These are phyloP conservation scores for Elymnias hypermnestra DNA, from an alignment of 1,140 invertebrate species.

Conservation along the genomic window DNA sequence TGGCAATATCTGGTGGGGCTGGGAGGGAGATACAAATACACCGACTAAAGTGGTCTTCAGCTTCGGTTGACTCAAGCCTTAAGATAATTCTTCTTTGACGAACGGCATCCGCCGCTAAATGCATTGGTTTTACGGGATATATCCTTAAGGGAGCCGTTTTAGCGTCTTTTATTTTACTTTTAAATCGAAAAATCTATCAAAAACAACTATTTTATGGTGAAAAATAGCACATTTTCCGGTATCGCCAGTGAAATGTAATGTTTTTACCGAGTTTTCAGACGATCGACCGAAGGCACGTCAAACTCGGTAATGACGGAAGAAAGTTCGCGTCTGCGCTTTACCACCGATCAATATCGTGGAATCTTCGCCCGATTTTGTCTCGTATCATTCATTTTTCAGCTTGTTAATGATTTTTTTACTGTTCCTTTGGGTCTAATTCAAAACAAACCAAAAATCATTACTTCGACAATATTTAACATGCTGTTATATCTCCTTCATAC, in stretches of 20 bases:
- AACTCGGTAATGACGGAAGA: constrained; percentile 7
- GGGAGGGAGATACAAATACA: constrained; percentile 32
- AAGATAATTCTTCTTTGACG: constrained; percentile 25
- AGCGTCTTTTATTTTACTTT: constrained; percentile 23
- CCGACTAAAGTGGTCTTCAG: constrained; percentile 51
- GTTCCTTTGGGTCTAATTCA: too few species aligned
- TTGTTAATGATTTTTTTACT: too few species aligned
- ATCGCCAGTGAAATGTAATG: background rate
- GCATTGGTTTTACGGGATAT: constrained; percentile 49
- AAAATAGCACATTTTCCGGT: constrained; percentile 14
- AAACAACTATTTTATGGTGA: constrained; percentile 10
- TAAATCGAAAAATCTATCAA: constrained; percentile 14
- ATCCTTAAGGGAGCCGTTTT: constrained; percentile 46
- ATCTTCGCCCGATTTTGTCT: background rate
- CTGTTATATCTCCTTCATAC: too few species aligned
- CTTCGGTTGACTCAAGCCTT: constrained; percentile 55
- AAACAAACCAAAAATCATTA: too few species aligned
- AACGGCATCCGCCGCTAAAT: constrained; percentile 53
- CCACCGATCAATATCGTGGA: background rate
- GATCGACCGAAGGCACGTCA: constrained; percentile 6
- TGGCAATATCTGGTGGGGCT: constrained; percentile 48
- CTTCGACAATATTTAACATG: too few species aligned
- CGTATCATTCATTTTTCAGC: too few species aligned
- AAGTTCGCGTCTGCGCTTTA: constrained; percentile 9
- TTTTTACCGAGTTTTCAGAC: background rate